These are phyloP conservation scores for Stichodactyla mertensii DNA, from an alignment of 64 coral and sea anemone species.

Conservation along the genomic window DNA sequence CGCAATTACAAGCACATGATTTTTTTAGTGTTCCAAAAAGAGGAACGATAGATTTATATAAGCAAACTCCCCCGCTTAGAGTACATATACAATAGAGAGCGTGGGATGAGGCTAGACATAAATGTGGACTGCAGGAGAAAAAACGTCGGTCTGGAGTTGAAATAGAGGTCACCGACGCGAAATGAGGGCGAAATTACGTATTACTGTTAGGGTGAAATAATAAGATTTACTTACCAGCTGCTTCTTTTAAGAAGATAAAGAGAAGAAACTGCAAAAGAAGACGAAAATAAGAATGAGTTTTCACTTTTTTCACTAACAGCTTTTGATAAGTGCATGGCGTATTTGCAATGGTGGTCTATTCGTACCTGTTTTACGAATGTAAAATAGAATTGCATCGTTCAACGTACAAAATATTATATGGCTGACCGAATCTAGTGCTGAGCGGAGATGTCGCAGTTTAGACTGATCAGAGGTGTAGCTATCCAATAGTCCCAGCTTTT, in stretches of 20 bases:
- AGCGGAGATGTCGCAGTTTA: background rate
- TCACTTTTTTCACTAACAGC: background rate
- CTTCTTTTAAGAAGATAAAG: background rate
- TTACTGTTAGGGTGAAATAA: background rate
- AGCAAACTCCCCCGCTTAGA: slow-evolving; percentile 2
- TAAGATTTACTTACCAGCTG: slow-evolving; percentile 3
- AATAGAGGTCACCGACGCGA: background rate
- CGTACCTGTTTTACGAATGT: background rate
- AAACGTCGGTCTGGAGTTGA: background rate
- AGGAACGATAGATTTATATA: background rate
- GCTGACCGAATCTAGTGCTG: background rate
- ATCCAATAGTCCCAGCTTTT: background rate
- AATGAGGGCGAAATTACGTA: background rate
- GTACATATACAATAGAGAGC: slow-evolving; percentile 3
- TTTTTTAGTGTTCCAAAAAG: background rate
- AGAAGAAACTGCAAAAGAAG: background rate
- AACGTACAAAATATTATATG: background rate
- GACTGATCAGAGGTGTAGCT: background rate
- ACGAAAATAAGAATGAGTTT: background rate
- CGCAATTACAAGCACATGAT: background rate
- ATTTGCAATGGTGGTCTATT: background rate
- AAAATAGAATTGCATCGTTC: slow-evolving; percentile 1
- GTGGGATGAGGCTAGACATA: background rate
- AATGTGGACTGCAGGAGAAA: background rate
- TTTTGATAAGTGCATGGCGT: background rate